Conservation (phyloP, 2,113 vertebrate genomes). For the Galemys pyrenaicus region DNA sequence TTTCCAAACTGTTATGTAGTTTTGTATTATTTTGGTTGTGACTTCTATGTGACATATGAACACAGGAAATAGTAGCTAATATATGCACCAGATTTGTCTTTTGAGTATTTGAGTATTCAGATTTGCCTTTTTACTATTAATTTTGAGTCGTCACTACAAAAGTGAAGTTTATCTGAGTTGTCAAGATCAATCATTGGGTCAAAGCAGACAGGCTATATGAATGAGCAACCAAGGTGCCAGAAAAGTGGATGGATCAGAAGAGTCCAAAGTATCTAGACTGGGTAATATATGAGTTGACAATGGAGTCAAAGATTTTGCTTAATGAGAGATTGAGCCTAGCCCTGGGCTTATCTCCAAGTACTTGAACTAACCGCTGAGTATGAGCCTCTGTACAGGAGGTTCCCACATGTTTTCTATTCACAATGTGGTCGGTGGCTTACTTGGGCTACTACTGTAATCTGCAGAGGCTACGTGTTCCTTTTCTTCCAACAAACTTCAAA, state of each 20-base stretch:
- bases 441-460: background rate
- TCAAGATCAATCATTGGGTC: background rate
- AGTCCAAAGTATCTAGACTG: background rate
- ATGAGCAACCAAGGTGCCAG: background rate
- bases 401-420: background rate
- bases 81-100: background rate
- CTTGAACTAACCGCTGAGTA: background rate
- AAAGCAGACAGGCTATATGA: no score
- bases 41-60: background rate
- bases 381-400: background rate
- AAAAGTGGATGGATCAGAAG: background rate
- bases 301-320: background rate
- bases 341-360: fast-evolving
- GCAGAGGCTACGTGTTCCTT: background rate
- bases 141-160: background rate
- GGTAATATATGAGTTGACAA: background rate
- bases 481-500: background rate
- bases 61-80: background rate
- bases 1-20: background rate
- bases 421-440: fast-evolving
- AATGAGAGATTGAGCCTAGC: background rate
- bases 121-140: background rate
- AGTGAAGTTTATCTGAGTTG: background rate
- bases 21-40: conserved; percentile 1
- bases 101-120: background rate